Percentiles rank a stretch among this genome's conserved stretches.
Evolutionary conservation across 2,797 vertebrate species (phyloP).

Genomic region (Poecilia picta): DNA sequence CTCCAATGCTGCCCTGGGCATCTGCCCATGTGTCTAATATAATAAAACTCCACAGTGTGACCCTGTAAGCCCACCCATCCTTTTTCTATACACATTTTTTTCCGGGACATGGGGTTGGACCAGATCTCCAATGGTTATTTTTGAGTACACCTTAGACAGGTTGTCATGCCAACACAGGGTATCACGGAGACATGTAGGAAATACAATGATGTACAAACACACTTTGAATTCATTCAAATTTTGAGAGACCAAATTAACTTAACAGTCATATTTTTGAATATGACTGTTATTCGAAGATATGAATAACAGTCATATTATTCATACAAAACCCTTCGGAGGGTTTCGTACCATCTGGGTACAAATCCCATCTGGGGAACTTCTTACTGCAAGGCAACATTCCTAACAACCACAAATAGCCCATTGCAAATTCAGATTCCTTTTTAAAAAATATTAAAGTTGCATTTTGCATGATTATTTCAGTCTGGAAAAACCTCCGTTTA

Average conservation of each 20-base stretch:
- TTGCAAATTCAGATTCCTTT: not conserved
- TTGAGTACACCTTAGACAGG: not conserved
- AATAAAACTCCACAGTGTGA: not conserved
- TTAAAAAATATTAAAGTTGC: not conserved
- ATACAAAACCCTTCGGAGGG: no score
- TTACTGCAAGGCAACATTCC: not conserved
- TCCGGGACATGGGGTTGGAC: not conserved
- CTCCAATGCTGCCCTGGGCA: not conserved
- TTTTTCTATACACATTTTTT: not conserved
- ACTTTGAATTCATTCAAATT: not conserved
- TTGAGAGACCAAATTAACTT: not conserved
- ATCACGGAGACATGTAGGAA: not conserved
- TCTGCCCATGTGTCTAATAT: not conserved
- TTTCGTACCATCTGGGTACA: no score
- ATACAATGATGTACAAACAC: not conserved
- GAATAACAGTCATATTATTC: no score
- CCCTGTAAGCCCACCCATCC: not conserved
- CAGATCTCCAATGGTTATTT: not conserved
- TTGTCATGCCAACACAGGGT: not conserved
- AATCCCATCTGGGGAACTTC: not conserved
- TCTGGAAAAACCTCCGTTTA: not conserved
- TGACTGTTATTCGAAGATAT: no score
- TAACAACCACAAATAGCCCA: not conserved
- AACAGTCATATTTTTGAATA: not conserved
- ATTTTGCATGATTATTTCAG: not conserved